Evolutionary conservation across 2,113 vertebrate species (phyloP), one percentile per base, ranked within the genome.

Genomic region (Sander vitreus): DNA sequence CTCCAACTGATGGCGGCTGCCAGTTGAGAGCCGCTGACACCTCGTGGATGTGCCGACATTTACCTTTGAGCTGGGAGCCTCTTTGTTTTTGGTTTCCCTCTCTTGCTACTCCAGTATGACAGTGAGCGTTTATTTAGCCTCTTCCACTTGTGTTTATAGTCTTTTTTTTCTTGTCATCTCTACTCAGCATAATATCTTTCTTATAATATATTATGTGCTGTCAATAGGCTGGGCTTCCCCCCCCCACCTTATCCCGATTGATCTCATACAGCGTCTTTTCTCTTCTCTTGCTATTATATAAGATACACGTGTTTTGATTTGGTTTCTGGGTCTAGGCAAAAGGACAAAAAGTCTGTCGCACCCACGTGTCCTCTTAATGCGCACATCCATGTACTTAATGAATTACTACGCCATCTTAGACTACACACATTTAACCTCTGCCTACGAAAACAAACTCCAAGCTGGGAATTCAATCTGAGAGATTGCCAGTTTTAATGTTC

Each of bases 31-130:
- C 75, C 68, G 62, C 68, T 53, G 86, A 83, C 90, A 67, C 76
- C 43, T 81, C 76, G 83, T 80, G 66, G 75, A 86, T 72, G 53
- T 3, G 45, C 83, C 73, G 73, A 73, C 85, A 19, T 69, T 80
- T 55, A 85, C 66, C 76, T 89, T 88, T 80, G 67, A 51, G 13
- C 64, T 43, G 47, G 21, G 60, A 16, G 5, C 39, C 39, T 43
- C 39, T 36, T 67, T 78, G 13, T 47, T 72, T 60, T 73, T 25
- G 8, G 36, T 79, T 85, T 57, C n/a, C 51, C 25, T 57, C 33
- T 47, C 1, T 2, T 45, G 54, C 45, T 59, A 3, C 36, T 21
- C 33, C 10, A 51, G 23, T 66, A 54, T 77, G 80, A 78, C 72
- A 83, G 64, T 33, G 0, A 12, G 13, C 66, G 57, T 72, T 43